phyloP scores from a whole-genome alignment of 2,888 invertebrate genomes.

The Caenorhabditis sp. region DNA sequence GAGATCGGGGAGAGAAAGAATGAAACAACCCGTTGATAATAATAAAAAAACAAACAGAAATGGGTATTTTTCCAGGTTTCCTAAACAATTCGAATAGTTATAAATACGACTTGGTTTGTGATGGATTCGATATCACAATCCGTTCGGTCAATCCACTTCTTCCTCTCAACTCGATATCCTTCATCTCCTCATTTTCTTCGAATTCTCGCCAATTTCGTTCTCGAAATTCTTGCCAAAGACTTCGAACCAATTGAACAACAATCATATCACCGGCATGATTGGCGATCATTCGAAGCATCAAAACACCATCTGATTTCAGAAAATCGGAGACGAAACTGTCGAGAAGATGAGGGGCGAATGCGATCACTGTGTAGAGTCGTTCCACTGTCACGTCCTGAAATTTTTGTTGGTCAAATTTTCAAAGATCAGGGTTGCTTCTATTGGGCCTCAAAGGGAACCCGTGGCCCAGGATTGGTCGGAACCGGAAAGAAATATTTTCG shows the following conservation, averaged over 20 bases:
- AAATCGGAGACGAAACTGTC: conserved; percentile 63
- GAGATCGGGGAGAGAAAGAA: conserved; percentile 10
- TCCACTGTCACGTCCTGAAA: conserved; percentile 39
- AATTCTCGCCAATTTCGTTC: conserved; percentile 66
- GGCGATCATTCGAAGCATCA: conserved; percentile 67
- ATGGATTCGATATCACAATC: conserved; percentile 24
- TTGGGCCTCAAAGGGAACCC: no score
- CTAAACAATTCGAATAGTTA: background rate
- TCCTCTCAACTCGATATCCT: conserved; percentile 37
- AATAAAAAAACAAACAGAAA: conserved; percentile 3
- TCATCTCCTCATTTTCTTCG: conserved; percentile 60
- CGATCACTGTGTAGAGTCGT: conserved; percentile 50
- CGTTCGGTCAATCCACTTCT: conserved; percentile 15
- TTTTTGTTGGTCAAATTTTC: background rate
- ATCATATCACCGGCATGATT: conserved; percentile 68
- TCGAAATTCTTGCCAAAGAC: conserved; percentile 50
- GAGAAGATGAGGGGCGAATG: conserved; percentile 62
- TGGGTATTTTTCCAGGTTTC: no score
- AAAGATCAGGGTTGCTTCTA: no score
- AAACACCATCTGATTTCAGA: conserved; percentile 67
- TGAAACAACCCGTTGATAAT: conserved; percentile 18
- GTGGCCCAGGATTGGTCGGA: no score
- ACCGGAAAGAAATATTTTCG: no score
- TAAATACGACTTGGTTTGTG: conserved; percentile 23
- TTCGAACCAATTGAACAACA: conserved; percentile 51